Evolutionary conservation across 1,140 invertebrate species (phyloP), one percentile per base, ranked within the genome.

Genomic region (Philotrypesis tridentata): DNA sequence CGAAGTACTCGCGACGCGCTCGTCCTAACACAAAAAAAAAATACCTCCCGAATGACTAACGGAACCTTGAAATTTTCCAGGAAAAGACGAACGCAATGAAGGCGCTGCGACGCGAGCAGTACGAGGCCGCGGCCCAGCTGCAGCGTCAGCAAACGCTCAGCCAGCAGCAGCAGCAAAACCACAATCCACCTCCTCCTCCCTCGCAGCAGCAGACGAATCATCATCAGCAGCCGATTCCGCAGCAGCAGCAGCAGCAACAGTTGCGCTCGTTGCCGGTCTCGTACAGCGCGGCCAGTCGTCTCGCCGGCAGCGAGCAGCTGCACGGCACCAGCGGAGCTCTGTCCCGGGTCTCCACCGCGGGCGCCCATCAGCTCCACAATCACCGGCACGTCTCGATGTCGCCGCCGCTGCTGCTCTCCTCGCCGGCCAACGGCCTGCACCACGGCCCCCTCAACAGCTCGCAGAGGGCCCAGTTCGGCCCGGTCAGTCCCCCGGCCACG

Each of bases 81-180:
- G 93, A 93, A 87, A 93, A 93, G 86, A 93, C 93, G 85, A 93
- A 93, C 80, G 92, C 93, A 29, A 92, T 93, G 40, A 91, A 93
- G 84, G 91, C 90, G 14, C 74, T 93, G 5, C 92, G 92, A 27
- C 89, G 91, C 14, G 91, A 92, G 68, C 92, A 92, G 70, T 92
- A 89, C 86, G 90, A 92, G 67, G 90, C 90, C 0, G 89, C 88
- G 31, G 88, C 87, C 0, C 88, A 89, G 60, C 85, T 90, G 40
- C 87, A 91, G 60, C 87, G 88, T 0, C 89, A 90, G 40, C 89
- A 90, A 55, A 85, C 77, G 8, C 87, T 89, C 27, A 89, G 89
- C 9, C 85, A 87, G 43, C 88, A 89, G 27, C 84, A 83, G 21
- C 83, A 83, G 55, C 84, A 85, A 37, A 85, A 85, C 25, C 82